Conservation (phyloP, 2,113 vertebrate genomes). For the Python bivittatus region DNA sequence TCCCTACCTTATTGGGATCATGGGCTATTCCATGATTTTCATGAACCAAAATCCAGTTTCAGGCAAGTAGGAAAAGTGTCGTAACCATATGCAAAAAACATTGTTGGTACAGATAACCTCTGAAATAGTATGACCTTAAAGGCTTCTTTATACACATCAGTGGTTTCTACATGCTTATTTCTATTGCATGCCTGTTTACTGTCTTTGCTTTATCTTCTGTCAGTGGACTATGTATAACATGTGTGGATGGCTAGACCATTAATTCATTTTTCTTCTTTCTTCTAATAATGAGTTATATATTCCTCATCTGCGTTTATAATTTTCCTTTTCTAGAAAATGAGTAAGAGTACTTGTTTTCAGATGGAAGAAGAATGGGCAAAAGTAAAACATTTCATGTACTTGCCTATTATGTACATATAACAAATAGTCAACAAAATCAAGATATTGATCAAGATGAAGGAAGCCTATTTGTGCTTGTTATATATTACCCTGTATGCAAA, state of each 20-base stretch:
- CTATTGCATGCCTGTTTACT: constrained; percentile 8
- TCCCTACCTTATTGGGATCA: too few relatives aligned
- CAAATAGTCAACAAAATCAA: constrained; percentile 6
- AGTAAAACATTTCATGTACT: not conserved
- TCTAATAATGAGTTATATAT: constrained; percentile 39
- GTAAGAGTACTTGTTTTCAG: constrained; percentile 11
- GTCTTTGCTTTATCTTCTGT: constrained; percentile 6
- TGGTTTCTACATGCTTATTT: constrained; percentile 2
- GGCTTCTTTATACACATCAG: not conserved
- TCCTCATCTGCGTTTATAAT: constrained; percentile 11
- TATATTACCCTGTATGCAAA: not conserved
- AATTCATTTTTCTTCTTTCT: constrained; percentile 4
- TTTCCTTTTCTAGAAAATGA: constrained; percentile 45
- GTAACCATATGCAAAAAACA: not conserved
- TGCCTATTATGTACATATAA: not conserved
- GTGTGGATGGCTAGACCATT: not conserved
- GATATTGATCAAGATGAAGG: constrained; percentile 13
- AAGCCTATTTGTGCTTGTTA: not conserved
- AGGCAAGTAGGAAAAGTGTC: not conserved
- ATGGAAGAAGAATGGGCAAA: constrained; percentile 26
- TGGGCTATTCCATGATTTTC: not conserved
- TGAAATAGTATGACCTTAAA: not conserved
- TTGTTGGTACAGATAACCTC: not conserved
- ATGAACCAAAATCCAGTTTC: not conserved
- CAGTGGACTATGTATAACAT: not conserved